A percentile compares a stretch with the other conserved stretches of the same genome.
Conservation (phyloP, 2,797 vertebrate genomes). For the Dicrostonyx torquatus region DNA sequence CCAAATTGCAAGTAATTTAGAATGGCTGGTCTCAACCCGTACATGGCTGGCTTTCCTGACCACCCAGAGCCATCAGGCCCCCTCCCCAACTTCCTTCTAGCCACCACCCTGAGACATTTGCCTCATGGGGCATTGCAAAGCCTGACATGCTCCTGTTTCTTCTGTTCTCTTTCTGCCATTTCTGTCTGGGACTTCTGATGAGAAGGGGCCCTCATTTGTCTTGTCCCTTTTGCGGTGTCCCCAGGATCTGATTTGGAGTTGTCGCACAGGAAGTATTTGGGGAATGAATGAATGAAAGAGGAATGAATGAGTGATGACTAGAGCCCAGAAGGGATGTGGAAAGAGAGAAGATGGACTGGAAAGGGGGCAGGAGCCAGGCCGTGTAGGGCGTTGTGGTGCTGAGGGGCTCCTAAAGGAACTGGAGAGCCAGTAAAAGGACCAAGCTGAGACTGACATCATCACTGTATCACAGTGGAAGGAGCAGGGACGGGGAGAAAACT, state of each 20-base stretch:
- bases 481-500: background rate
- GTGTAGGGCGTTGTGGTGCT: background rate
- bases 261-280: background rate
- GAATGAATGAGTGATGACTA: background rate
- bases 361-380: background rate
- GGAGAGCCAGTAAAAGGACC: background rate
- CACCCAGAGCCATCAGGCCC: accelerated
- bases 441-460: background rate
- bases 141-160: background rate
- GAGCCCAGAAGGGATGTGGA: background rate
- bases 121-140: background rate
- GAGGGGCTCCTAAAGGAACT: background rate
- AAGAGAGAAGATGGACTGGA: background rate
- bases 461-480: background rate
- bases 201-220: background rate
- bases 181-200: background rate
- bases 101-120: background rate
- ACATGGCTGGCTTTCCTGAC: accelerated
- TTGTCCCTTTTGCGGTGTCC: background rate
- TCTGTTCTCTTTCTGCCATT: background rate
- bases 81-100: background rate
- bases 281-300: background rate
- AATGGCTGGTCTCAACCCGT: background rate
- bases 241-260: background rate
- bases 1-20: accelerated